These are phyloP conservation scores for Latrodectus elegans DNA, from an alignment of 2,888 invertebrate genomes.

Conservation along the genomic window DNA sequence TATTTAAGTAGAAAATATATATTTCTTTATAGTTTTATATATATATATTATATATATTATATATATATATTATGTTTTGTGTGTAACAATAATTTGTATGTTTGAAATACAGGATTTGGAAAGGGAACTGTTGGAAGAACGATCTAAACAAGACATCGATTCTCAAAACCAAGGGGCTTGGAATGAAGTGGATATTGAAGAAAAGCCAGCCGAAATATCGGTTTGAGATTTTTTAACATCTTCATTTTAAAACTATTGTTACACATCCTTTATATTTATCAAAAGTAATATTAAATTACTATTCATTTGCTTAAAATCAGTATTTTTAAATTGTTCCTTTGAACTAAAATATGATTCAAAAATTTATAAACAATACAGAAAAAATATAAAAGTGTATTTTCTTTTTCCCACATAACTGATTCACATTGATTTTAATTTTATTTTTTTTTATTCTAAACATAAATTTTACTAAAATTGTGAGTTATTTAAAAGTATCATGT, in stretches of 20 bases:
- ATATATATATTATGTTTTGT: not conserved
- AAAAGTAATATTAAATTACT: not conserved
- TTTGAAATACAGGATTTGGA: slow-evolving; percentile 77
- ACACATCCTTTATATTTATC: not conserved
- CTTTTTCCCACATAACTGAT: too few species aligned
- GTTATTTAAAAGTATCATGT: too few species aligned
- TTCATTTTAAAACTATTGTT: not conserved
- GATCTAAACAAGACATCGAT: slow-evolving; percentile 75
- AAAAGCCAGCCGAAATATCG: slow-evolving; percentile 71
- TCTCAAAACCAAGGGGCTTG: slow-evolving; percentile 83
- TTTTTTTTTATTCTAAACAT: too few species aligned
- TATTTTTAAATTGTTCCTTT: not conserved
- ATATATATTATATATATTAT: too few species aligned
- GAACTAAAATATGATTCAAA: too few species aligned
- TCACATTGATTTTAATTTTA: too few species aligned
- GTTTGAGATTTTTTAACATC: slow-evolving; percentile 21
- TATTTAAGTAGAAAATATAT: slow-evolving; percentile 69
- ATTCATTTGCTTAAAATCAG: not conserved
- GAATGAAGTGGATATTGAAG: slow-evolving; percentile 86
- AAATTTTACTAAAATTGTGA: too few species aligned
- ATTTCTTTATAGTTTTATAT: not conserved
- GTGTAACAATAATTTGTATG: too few species aligned
- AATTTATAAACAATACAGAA: too few species aligned
- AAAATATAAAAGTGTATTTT: too few species aligned
- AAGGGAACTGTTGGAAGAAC: slow-evolving; percentile 74